These are phyloP conservation scores for Serranus cabrilla DNA, from an alignment of 2,797 vertebrate species.

Conservation along the genomic window DNA sequence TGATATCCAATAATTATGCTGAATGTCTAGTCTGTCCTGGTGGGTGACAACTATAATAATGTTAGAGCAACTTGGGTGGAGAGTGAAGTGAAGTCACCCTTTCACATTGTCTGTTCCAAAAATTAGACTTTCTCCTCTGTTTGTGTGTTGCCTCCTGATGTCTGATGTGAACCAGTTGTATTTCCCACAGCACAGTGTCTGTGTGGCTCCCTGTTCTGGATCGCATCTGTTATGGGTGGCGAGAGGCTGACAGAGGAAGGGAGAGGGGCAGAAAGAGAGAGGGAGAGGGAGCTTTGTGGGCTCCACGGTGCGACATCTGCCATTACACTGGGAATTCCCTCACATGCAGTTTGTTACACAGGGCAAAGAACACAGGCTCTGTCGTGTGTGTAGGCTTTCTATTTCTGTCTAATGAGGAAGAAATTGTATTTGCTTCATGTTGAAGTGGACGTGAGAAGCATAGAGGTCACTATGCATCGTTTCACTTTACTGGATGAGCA, in stretches of 20 bases:
- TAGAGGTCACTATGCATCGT: not conserved
- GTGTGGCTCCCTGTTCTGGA: slow-evolving; percentile 26
- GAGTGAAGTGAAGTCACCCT: slow-evolving; percentile 5
- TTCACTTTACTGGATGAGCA: not conserved
- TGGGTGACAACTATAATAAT: too few relatives aligned
- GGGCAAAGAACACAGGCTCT: not conserved
- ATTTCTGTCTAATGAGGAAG: not conserved
- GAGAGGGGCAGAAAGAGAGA: not conserved
- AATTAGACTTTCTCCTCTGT: not conserved
- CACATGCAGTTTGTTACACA: not conserved
- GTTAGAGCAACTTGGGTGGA: not conserved
- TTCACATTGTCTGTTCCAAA: slow-evolving; percentile 1
- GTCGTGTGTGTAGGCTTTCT: not conserved
- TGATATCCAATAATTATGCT: not conserved
- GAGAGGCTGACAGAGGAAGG: slow-evolving; percentile 19
- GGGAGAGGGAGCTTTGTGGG: slow-evolving; percentile 10
- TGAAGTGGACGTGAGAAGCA: not conserved
- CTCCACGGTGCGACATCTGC: slow-evolving; percentile 20
- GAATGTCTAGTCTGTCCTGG: not conserved
- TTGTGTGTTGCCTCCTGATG: slow-evolving; percentile 19
- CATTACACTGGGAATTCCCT: slow-evolving; percentile 33
- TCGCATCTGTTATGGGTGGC: slow-evolving; percentile 36
- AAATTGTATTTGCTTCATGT: slow-evolving; percentile 11
- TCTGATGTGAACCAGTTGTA: slow-evolving; percentile 22
- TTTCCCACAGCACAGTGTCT: slow-evolving; percentile 26